phyloP scores from a whole-genome alignment of 2,888 invertebrate genomes.

The Mongoloraphidia duomilia region DNA sequence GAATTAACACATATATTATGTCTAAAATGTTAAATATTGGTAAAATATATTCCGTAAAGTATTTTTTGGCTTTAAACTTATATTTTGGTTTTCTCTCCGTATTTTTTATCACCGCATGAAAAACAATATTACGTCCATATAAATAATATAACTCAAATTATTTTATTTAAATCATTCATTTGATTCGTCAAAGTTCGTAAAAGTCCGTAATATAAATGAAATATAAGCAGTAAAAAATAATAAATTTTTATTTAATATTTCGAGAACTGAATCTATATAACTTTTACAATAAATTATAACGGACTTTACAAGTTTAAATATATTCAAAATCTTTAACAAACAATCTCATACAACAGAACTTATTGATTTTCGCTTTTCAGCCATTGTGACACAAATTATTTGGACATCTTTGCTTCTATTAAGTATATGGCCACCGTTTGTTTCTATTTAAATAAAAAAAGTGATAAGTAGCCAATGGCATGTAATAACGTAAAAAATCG shows the following conservation, averaged over 20 bases:
- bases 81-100: constrained; percentile 2
- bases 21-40: not conserved
- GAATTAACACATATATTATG: not conserved
- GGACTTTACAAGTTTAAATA: not conserved
- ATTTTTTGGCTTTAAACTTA: constrained; percentile 5
- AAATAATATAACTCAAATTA: too few species aligned
- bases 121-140: too few species aligned
- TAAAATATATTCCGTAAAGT: constrained; percentile 1
- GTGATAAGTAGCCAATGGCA: too few species aligned
- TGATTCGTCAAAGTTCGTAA: too few species aligned
- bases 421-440: too few species aligned
- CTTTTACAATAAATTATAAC: not conserved
- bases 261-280: constrained; percentile 4
- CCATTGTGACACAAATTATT: not conserved
- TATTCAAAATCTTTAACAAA: not conserved
- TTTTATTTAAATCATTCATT: too few species aligned
- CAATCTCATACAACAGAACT: not conserved
- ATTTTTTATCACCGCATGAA: not conserved
- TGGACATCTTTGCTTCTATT: not conserved
- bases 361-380: not conserved
- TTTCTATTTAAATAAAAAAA: too few species aligned
- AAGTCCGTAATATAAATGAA: too few species aligned
- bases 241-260: constrained; percentile 6
- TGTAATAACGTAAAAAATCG: too few species aligned
- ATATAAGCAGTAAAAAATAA: not conserved